A percentile compares a stretch with the other conserved stretches of the same genome.
Evolutionary conservation across 2,888 invertebrate species (phyloP).

Genomic region (Micropterix aruncella): DNA sequence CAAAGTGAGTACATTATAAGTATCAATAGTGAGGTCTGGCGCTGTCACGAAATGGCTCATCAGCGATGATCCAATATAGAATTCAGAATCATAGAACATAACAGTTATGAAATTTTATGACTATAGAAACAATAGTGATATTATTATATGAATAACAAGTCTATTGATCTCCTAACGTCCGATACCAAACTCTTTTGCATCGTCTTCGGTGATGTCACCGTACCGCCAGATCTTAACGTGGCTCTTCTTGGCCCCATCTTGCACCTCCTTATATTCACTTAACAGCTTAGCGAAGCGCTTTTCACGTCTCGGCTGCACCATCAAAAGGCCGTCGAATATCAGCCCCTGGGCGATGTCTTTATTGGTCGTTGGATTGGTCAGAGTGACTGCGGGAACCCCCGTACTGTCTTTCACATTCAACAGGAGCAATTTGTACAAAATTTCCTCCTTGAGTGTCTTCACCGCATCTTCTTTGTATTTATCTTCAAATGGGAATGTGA

Average conservation of each 20-base stretch:
- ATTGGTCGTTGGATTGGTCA: slow-evolving; percentile 35
- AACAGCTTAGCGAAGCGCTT: slow-evolving; percentile 66
- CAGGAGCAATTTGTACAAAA: slow-evolving; percentile 60
- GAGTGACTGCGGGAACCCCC: slow-evolving; percentile 39
- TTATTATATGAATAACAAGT: neutral
- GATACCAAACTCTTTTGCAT: slow-evolving; percentile 47
- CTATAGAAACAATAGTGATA: no score
- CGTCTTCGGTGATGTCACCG: slow-evolving; percentile 95
- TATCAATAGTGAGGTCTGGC: no score
- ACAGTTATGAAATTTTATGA: no score
- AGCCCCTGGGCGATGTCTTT: slow-evolving; percentile 41
- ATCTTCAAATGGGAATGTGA: slow-evolving; percentile 73
- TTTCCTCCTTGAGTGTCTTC: slow-evolving; percentile 45
- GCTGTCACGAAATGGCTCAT: no score
- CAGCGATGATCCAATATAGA: no score
- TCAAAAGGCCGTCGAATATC: slow-evolving; percentile 70
- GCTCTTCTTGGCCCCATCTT: slow-evolving; percentile 72
- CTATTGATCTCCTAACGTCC: slow-evolving; percentile 20
- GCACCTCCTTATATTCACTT: slow-evolving; percentile 71
- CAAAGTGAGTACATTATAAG: no score
- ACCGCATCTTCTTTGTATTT: slow-evolving; percentile 70
- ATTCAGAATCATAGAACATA: no score
- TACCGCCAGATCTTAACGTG: slow-evolving; percentile 93
- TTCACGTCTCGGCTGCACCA: slow-evolving; percentile 71
- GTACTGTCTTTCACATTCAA: slow-evolving; percentile 73